Conservation (phyloP, 2,797 vertebrate species). For the Acestrorhynchus altus region DNA sequence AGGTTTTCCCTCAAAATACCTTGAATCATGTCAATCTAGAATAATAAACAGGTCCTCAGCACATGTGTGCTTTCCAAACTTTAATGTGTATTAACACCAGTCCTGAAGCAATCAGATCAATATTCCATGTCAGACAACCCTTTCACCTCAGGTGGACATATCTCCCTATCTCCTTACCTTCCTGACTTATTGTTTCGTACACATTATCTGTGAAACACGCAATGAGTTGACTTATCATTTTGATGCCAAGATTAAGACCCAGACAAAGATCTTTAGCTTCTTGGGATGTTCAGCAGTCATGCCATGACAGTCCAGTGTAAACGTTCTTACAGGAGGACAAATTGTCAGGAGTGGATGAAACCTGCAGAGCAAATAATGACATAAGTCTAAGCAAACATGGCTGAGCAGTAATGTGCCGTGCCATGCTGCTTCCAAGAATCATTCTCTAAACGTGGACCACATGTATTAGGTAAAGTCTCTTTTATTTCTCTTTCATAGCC, state of each 20-base stretch:
- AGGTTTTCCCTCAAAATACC: conserved; percentile 70
- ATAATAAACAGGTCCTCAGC: conserved; percentile 70
- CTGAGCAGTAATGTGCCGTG: conserved; percentile 62
- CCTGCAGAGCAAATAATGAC: conserved; percentile 76
- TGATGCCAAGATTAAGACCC: not conserved
- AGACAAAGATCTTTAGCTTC: conserved; percentile 4
- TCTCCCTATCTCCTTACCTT: not conserved
- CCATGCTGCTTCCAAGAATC: conserved; percentile 68
- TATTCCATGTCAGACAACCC: not conserved
- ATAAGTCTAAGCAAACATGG: conserved; percentile 71
- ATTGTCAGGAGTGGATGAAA: conserved; percentile 64
- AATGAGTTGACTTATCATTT: not conserved
- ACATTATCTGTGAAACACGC: not conserved
- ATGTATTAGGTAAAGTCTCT: conserved; percentile 30
- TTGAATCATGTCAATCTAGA: conserved; percentile 65
- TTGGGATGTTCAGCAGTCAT: conserved; percentile 16
- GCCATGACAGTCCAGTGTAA: conserved; percentile 28
- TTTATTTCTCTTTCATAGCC: conserved; percentile 6
- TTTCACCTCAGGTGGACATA: not conserved
- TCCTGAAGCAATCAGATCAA: conserved; percentile 13
- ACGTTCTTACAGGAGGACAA: conserved; percentile 18
- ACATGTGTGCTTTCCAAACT: conserved; percentile 43
- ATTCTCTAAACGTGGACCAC: conserved; percentile 66
- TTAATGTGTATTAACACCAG: conserved; percentile 41
- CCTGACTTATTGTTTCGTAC: not conserved